Conservation (phyloP, 1,140 invertebrate species). For the Hylyphantes graminicola region DNA sequence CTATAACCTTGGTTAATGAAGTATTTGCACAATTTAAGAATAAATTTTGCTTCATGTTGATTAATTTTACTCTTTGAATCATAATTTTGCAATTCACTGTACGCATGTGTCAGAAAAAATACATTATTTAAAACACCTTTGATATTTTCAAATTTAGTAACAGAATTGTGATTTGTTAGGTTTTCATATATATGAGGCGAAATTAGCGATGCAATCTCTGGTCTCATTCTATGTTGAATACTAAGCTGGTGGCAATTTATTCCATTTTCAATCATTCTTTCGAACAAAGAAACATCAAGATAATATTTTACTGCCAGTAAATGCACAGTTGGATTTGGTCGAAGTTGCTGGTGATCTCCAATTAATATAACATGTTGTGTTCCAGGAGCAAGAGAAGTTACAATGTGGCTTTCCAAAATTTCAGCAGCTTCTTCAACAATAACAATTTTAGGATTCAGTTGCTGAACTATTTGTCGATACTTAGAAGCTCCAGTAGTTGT, state of each 20-base stretch:
- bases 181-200: slow-evolving; percentile 59
- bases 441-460: slow-evolving; percentile 74
- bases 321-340: slow-evolving; percentile 68
- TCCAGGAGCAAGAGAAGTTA: slow-evolving; percentile 76
- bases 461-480: slow-evolving; percentile 73
- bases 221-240: slow-evolving; percentile 61
- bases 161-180: slow-evolving; percentile 29
- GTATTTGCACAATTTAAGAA: slow-evolving; percentile 73
- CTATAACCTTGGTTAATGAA: slow-evolving; percentile 74
- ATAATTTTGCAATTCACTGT: not conserved
- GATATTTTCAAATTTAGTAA: slow-evolving; percentile 41
- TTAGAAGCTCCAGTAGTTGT: slow-evolving; percentile 82
- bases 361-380: slow-evolving; percentile 86
- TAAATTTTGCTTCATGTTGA: slow-evolving; percentile 72
- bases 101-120: slow-evolving; percentile 49
- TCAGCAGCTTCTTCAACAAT: slow-evolving; percentile 89
- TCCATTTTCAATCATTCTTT: slow-evolving; percentile 60
- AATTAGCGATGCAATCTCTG: slow-evolving; percentile 48
- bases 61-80: slow-evolving; percentile 67
- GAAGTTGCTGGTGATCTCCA: slow-evolving; percentile 73
- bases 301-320: slow-evolving; percentile 66
- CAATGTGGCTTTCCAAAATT: slow-evolving; percentile 81
- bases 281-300: slow-evolving; percentile 67
- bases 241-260: slow-evolving; percentile 44
- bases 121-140: slow-evolving; percentile 45